Percentiles rank a stretch among this genome's conserved stretches.
These are phyloP conservation scores for Salticus scenicus DNA, from an alignment of 2,888 invertebrate species.

Conservation along the genomic window DNA sequence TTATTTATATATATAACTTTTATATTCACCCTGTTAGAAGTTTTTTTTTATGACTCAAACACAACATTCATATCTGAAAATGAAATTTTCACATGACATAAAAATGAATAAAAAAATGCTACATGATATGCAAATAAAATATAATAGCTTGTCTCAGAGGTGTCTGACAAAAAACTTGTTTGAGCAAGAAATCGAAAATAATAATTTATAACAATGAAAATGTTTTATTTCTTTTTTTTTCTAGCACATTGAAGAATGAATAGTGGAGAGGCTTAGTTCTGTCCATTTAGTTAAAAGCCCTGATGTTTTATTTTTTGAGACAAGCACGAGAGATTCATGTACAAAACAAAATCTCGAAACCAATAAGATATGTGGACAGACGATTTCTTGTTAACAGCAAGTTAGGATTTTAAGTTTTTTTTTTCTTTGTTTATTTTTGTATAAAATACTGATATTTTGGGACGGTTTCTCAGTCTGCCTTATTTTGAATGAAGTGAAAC, in stretches of 20 bases:
- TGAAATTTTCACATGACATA: not conserved
- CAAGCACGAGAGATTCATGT: slow-evolving; percentile 22
- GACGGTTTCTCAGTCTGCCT: slow-evolving; percentile 60
- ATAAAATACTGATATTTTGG: slow-evolving; percentile 69
- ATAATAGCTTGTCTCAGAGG: slow-evolving; percentile 11
- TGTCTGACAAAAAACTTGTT: not conserved
- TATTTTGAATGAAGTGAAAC: slow-evolving; percentile 37
- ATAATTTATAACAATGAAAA: not conserved
- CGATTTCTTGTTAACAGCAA: slow-evolving; percentile 47
- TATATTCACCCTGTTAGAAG: too few relatives aligned
- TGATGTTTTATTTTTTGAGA: not conserved
- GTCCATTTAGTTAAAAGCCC: not conserved
- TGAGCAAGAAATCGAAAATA: slow-evolving; percentile 19
- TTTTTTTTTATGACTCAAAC: not conserved
- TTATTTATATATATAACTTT: too few relatives aligned
- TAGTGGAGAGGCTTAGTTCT: not conserved
- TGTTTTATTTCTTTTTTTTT: not conserved
- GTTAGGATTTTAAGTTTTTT: slow-evolving; percentile 13
- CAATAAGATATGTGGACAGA: slow-evolving; percentile 66
- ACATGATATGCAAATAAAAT: slow-evolving; percentile 8
- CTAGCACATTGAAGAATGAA: slow-evolving; percentile 5
- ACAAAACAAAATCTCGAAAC: slow-evolving; percentile 36
- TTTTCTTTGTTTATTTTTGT: slow-evolving; percentile 24
- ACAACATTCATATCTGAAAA: slow-evolving; percentile 2
- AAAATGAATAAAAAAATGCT: not conserved